A percentile compares a stretch with the other conserved stretches of the same genome.
Evolutionary conservation across 1,140 invertebrate genomes (phyloP).

Genomic region (Scylla paramamosain): DNA sequence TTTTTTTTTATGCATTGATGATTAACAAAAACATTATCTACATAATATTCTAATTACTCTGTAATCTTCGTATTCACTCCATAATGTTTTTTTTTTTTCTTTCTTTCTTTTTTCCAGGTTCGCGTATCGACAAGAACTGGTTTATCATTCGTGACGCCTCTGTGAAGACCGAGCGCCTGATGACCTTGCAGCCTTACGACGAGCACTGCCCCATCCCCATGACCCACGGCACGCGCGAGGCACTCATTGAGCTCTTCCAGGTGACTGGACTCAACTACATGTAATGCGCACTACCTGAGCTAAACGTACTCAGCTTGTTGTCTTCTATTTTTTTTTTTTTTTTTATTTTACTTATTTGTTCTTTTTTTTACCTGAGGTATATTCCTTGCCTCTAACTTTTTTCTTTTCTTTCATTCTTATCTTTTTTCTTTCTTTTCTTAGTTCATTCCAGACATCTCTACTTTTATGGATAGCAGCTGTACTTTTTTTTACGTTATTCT

Average conservation of each 20-base stretch:
- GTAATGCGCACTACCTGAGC: background rate
- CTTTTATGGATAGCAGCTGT: background rate
- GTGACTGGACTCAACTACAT: slow-evolving; percentile 18
- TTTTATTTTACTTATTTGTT: background rate
- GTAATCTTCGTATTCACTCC: background rate
- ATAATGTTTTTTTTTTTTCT: background rate
- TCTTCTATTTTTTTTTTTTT: no score
- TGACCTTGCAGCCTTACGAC: slow-evolving; percentile 87
- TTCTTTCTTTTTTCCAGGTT: slow-evolving; percentile 82
- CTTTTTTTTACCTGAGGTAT: background rate
- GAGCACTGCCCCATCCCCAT: slow-evolving; percentile 82
- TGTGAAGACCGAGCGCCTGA: slow-evolving; percentile 90
- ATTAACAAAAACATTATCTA: background rate
- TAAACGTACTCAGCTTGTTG: no score
- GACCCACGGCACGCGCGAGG: slow-evolving; percentile 82
- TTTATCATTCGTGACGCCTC: slow-evolving; percentile 90
- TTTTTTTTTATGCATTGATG: no score
- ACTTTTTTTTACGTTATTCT: background rate
- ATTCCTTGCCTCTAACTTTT: background rate
- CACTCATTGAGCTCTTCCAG: slow-evolving; percentile 90
- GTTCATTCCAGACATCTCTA: background rate
- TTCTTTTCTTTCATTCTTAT: background rate
- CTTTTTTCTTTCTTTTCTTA: background rate
- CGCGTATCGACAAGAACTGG: slow-evolving; percentile 92
- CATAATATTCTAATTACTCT: no score